Evolutionary conservation across 2,113 vertebrate species (phyloP), one percentile per base, ranked within the genome.

Genomic region (Amphiprion percula): DNA sequence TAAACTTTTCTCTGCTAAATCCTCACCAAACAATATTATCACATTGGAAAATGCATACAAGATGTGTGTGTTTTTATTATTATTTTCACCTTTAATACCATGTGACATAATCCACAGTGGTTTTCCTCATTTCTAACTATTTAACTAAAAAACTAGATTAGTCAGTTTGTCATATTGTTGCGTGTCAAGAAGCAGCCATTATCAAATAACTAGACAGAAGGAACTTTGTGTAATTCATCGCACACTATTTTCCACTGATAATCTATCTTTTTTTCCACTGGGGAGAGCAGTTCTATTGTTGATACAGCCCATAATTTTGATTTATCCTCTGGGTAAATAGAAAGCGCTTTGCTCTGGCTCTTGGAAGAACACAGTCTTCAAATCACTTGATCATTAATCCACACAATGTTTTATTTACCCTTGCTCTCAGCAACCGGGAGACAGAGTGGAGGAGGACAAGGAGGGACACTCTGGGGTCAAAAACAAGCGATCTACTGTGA

Each of bases 301-400:
- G 90, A 93, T 92, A 90, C 87, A 88, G 78, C 55, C 85, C 85
- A 90, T 94, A 90, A 91, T 92, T 93, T 91, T 84, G 92, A 95
- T 94, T 92, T 92, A 94, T 94, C 82, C 75, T 91, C 63, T 83
- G 80, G 79, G 89, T 94, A 93, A 91, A 93, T 89, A 92, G 58
- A 83, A 77, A 90, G 83, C 23, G 64, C 84, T 84, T 87, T 88
- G 81, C 83, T 68, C 77, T 86, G 86, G 87, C 77, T 79, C 78
- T 83, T 90, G 87, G 82, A 92, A 85, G 85, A 88, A 90, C 84
- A 80, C 61, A 87, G 84, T 70, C 56, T 84, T 91, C 87, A 89
- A 93, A 90, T 92, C 90, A 93, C 82, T 90, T 85, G 82, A 89
- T 92, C 93, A 94, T 94, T 93, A 94, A 94, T 95, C 94, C 92